A percentile compares a stretch with the other conserved stretches of the same genome.
Conservation (phyloP, 2,888 invertebrate genomes). For the Altica lythri region DNA sequence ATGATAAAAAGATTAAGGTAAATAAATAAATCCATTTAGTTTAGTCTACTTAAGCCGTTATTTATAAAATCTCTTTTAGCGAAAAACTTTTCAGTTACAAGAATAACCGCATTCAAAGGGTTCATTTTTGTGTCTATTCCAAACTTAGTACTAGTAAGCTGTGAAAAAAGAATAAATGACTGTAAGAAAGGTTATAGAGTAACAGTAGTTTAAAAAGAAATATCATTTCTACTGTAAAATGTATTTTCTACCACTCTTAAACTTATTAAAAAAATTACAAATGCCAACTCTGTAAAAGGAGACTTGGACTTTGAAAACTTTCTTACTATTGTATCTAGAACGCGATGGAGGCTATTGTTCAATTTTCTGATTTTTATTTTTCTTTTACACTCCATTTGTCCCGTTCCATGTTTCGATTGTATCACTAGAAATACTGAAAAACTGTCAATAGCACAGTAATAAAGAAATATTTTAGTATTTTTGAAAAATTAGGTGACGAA, state of each 20-base stretch:
- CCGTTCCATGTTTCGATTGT: slow-evolving; percentile 5
- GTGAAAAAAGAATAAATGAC: too few species aligned
- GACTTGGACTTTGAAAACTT: slow-evolving; percentile 17
- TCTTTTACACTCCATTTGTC: slow-evolving; percentile 16
- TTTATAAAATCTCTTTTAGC: too few species aligned
- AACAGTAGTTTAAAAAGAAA: slow-evolving; percentile 11
- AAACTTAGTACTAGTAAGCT: too few species aligned
- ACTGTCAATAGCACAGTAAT: slow-evolving; percentile 6
- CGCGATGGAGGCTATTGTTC: slow-evolving; percentile 21
- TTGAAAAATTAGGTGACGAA: not conserved
- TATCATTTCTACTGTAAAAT: slow-evolving; percentile 6
- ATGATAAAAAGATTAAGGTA: too few species aligned
- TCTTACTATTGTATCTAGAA: slow-evolving; percentile 15
- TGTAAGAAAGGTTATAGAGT: not conserved
- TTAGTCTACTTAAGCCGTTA: too few species aligned
- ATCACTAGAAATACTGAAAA: slow-evolving; percentile 3
- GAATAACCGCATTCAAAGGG: too few species aligned
- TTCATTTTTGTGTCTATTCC: too few species aligned
- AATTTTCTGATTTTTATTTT: slow-evolving; percentile 20
- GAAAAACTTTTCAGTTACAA: too few species aligned
- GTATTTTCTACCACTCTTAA: slow-evolving; percentile 2
- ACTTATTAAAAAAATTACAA: slow-evolving; percentile 14
- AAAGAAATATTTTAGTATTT: not conserved
- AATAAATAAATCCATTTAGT: too few species aligned
- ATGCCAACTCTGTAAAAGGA: slow-evolving; percentile 11